These are phyloP conservation scores for Solen grandis DNA, from an alignment of 1,140 invertebrate species.

Conservation along the genomic window DNA sequence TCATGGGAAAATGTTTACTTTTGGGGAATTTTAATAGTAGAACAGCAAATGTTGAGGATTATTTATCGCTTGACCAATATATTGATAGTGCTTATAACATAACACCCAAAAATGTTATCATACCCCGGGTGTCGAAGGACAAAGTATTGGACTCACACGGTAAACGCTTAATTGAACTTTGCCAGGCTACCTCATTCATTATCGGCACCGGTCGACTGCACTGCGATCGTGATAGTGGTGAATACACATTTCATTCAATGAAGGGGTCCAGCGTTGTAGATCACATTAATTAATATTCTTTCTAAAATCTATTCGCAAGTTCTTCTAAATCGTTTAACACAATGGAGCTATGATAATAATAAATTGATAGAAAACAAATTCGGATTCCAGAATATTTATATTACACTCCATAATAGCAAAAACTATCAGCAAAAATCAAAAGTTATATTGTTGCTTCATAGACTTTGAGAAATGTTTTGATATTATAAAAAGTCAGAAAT, in stretches of 20 bases:
- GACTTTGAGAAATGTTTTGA: no score
- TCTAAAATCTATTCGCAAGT: no score
- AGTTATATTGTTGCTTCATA: no score
- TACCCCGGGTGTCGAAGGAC: conserved; percentile 6
- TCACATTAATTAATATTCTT: no score
- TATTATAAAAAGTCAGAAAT: no score
- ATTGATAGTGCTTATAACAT: not conserved
- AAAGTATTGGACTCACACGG: not conserved
- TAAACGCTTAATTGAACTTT: conserved; percentile 19
- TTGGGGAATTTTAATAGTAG: not conserved
- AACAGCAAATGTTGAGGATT: not conserved
- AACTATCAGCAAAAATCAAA: no score
- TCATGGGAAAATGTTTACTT: not conserved
- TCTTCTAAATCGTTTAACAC: no score
- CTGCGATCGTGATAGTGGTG: not conserved
- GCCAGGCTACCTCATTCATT: conserved; percentile 6
- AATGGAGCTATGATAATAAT: no score
- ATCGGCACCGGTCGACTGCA: conserved; percentile 12
- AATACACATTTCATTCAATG: not conserved
- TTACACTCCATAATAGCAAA: no score
- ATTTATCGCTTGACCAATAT: not conserved
- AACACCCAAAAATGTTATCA: not conserved
- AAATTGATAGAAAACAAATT: no score
- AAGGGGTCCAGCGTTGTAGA: not conserved
- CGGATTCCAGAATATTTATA: no score